A percentile compares a stretch with the other conserved stretches of the same genome.
Conservation (phyloP, 2,113 vertebrate species). For the Dicentrarchus labrax region DNA sequence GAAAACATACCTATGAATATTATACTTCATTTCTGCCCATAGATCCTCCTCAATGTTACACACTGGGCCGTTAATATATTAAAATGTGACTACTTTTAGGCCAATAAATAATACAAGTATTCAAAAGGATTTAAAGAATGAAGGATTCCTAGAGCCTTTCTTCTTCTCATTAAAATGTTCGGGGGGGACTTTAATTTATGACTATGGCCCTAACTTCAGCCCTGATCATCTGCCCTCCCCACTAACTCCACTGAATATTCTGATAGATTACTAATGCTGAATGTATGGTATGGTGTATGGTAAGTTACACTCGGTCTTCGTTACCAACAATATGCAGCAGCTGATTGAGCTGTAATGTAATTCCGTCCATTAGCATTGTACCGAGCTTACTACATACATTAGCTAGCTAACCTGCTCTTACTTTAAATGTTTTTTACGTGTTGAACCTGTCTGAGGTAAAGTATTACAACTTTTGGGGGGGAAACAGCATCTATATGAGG, state of each 20-base stretch:
- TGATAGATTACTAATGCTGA: neutral
- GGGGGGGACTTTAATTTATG: too few relatives aligned
- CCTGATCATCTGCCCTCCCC: neutral
- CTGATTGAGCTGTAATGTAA: neutral
- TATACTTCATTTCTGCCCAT: too few relatives aligned
- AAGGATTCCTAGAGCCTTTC: too few relatives aligned
- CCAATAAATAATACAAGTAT: neutral
- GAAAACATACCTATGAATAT: too few relatives aligned
- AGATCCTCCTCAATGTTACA: neutral
- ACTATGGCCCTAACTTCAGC: neutral
- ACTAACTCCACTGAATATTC: neutral
- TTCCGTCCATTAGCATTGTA: accelerated
- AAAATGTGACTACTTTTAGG: neutral
- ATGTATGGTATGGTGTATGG: too few relatives aligned
- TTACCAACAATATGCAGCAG: neutral
- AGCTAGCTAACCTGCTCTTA: neutral
- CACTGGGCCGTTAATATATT: neutral
- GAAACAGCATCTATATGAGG: too few relatives aligned
- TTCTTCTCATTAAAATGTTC: too few relatives aligned
- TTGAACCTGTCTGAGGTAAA: neutral
- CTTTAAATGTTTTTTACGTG: neutral
- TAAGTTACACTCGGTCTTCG: too few relatives aligned
- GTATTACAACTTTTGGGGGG: accelerated
- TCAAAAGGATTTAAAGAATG: too few relatives aligned
- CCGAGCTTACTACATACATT: neutral